These are phyloP conservation scores for Sisor rabdophorus DNA, from an alignment of 2,113 vertebrate species.

Conservation along the genomic window DNA sequence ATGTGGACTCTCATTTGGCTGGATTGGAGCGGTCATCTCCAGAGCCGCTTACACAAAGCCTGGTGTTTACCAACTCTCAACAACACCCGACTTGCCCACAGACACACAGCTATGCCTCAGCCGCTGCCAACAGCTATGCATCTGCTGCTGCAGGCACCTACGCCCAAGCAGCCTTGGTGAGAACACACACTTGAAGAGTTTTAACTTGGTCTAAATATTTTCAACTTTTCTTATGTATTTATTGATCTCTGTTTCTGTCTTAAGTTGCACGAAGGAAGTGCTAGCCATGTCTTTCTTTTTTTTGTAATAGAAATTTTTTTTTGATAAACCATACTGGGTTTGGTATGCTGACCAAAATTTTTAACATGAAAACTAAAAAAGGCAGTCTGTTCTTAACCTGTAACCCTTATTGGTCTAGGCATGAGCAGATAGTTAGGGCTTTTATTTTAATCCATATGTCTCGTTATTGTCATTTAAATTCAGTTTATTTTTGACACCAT, in stretches of 20 bases:
- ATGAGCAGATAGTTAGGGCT: too few relatives aligned
- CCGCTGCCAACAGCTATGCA: conserved; percentile 77
- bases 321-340: too few relatives aligned
- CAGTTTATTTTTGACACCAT: too few relatives aligned
- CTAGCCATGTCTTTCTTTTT: not conserved
- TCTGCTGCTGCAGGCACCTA: conserved; percentile 79
- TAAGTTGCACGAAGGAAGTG: not conserved
- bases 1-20: conserved; percentile 62
- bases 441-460: too few relatives aligned
- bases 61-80: conserved; percentile 96
- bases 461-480: too few relatives aligned
- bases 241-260: not conserved
- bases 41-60: conserved; percentile 83
- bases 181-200: not conserved
- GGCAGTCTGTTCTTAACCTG: too few relatives aligned
- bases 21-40: conserved; percentile 72
- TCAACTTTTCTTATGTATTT: not conserved
- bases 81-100: conserved; percentile 71
- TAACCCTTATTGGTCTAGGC: too few relatives aligned
- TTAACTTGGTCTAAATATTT: not conserved
- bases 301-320: too few relatives aligned
- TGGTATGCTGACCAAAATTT: too few relatives aligned
- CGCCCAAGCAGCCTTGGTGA: conserved; percentile 74
- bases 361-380: too few relatives aligned
- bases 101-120: conserved; percentile 75